Evolutionary conservation across 2,888 invertebrate species (phyloP), one percentile per base, ranked within the genome.

Genomic region (Apodemia duryi): DNA sequence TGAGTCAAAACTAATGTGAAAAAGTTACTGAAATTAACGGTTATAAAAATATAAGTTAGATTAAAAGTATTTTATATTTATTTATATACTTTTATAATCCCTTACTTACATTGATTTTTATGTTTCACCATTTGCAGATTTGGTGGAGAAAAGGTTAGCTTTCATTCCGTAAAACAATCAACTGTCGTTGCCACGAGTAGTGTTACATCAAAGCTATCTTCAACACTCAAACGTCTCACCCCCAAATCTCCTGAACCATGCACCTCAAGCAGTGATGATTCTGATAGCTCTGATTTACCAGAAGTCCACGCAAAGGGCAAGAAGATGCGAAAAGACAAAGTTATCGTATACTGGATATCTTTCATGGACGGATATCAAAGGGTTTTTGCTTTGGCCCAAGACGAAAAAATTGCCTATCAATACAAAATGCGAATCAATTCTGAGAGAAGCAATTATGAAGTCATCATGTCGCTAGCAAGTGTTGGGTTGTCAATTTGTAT

Each of bases 291-390:
- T 2, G 89, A 90, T 43, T 68, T 85, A 2, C 81, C 93, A 0
- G 93, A 94, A 75, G 85, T 82, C 61, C 87, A 90, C 21, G 79
- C 82, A 0, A 87, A 92, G 70, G 85, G 87, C 57, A 94, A 94
- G 72, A 94, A 95, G 81, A 94, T 95, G 68, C 93, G 95, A 65
- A 95, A 94, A 77, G 96, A 96, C 77, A 96, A 96, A 80, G 94
- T 96, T 5, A 88, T 94, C 0, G 95, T 97, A 10, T 96, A 95
- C 82, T 97, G 97, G 96, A 93, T 96, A 51, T 96, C 96, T 6
- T 96, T 95, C 77, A 93, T 95, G 82, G 95, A 96, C 69, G 95
- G 94, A 0, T 93, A 94, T 61, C 97, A 97, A 81, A 88, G 96
- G 74, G 95, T 95, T 0, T 90, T 96, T 66, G 91, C 96, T 21